Evolutionary conservation across 2,797 vertebrate species (phyloP), one percentile per base, ranked within the genome.

Genomic region (Channa striata): DNA sequence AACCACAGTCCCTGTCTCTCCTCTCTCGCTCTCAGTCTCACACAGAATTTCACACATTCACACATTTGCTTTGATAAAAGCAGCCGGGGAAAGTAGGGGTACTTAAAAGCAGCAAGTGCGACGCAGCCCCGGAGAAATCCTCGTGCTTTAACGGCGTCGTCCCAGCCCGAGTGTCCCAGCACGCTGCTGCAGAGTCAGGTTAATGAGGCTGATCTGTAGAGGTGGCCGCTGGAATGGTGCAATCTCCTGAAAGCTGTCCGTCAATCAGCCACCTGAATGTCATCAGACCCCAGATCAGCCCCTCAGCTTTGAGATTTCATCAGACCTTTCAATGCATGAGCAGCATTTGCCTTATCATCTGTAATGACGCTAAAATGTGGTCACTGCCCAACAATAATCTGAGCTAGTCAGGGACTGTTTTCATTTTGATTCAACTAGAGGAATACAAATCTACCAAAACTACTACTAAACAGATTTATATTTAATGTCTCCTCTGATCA

Each of bases 241-340:
- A 75, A 70, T 71, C 51, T 63, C 25, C 48, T 48, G 61, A 80
- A 86, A 78, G 44, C 50, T 64, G 77, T 59, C 79, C 56, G n/a
- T 66, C 67, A 62, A 30, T 33, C 25, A n/a, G 23, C 8, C 17
- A 14, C 4, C 11, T 36, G 42, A 65, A 54, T 46, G 46, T 67
- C 66, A 68, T 73, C 62, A 66, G 34, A 16, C 4, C 21, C 5
- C 3, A 8, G 42, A 33, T 65, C 57, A 33, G 44, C 30, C 25
- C 25, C 48, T 0, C n/a, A 62, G 49, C 47, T 8, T 1, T 4
- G 51, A n/a, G 56, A 25, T 47, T 68, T 11, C 72, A 42, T 73
- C 77, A 73, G 58, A 34, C 8, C 14, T n/a, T 17, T 39, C 7
- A 3, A 0, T n/a, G 8, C 2, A 1, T 14, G 20, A 20, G 44